Evolutionary conservation across 2,888 invertebrate species (phyloP), one percentile per base, ranked within the genome.

Genomic region (Rhingia rostrata): DNA sequence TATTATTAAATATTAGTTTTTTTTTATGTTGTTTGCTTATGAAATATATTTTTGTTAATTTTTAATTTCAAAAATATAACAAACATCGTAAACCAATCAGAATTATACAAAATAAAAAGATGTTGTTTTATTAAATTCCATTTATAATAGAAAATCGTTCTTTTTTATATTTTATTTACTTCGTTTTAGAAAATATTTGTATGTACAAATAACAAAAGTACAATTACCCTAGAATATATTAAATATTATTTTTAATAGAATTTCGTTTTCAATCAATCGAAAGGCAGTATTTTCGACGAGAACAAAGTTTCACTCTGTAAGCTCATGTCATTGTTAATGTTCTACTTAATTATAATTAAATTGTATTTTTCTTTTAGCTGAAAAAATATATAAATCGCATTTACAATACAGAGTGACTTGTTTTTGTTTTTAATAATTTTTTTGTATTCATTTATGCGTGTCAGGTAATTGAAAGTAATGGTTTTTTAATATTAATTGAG

Each of bases 251-350:
- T 33, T 43, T 10, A 77, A 61, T 69, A 43, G 4, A 33, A 39
- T 43, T 49, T 35, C 22, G 32, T 12, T 43, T 61, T 47, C 12
- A 69, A 61, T 54, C 61, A 69, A 69, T 79, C 77, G 77, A 82
- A 81, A 81, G 81, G 77, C 81, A 77, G 14, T 75, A 41, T 47
- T 58, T 77, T 73, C 67, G 63, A 82, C 61, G 35, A 73, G 49
- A 73, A 73, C 61, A 73, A 67, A 79, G 58, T 69, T 79, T 67
- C 63, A 79, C 73, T 79, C 67, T 39, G 78, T 73, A 79, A 79
- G 70, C 73, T 83, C 78, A 43, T 66, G 58, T 58, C 60, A 74
- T 49, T 74, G 32, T 47, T 63, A 41, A 47, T 49, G n/a, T 67
- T 41, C 14, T 60, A 49, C 12, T 64, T 39, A 49, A n/a, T 30